These are phyloP conservation scores for Rhinichthys osculus DNA, from an alignment of 2,797 vertebrate species.

Conservation along the genomic window DNA sequence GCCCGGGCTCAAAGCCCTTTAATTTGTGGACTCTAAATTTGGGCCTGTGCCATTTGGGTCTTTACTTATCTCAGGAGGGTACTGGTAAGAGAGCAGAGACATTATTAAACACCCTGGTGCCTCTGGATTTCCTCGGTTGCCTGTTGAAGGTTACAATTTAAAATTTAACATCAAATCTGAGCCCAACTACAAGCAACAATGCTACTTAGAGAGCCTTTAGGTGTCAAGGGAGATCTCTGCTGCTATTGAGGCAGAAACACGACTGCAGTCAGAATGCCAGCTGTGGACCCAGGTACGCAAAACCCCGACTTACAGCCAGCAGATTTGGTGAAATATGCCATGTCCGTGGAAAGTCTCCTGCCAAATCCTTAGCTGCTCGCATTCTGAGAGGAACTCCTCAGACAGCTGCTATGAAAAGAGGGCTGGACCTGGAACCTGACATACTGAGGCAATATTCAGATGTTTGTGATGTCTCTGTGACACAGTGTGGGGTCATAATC, in stretches of 20 bases:
- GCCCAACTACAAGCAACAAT: not conserved
- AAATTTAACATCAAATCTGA: no score
- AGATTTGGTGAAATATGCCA: constrained; percentile 38
- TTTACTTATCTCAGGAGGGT: no score
- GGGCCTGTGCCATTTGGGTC: constrained; percentile 11
- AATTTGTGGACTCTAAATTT: not conserved
- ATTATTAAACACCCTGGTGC: constrained; percentile 13
- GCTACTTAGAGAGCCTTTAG: constrained; percentile 30
- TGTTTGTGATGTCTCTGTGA: not conserved
- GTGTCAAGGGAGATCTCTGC: constrained; percentile 15
- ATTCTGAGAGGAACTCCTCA: not conserved
- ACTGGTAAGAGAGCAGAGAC: not conserved
- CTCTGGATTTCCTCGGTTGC: constrained; percentile 2
- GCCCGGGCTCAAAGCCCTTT: not conserved
- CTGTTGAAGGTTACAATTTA: not conserved
- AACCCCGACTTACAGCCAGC: constrained; percentile 29
- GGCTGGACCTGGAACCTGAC: not conserved
- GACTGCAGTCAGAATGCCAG: constrained; percentile 32
- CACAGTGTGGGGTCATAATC: not conserved
- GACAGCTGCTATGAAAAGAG: not conserved
- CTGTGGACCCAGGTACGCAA: constrained; percentile 29
- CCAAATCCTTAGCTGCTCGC: not conserved
- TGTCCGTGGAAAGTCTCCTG: not conserved
- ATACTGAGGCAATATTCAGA: not conserved
- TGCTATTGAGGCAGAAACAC: constrained; percentile 26